Evolutionary conservation across 1,140 invertebrate species (phyloP).

Genomic region (Diorhabda carinulata): DNA sequence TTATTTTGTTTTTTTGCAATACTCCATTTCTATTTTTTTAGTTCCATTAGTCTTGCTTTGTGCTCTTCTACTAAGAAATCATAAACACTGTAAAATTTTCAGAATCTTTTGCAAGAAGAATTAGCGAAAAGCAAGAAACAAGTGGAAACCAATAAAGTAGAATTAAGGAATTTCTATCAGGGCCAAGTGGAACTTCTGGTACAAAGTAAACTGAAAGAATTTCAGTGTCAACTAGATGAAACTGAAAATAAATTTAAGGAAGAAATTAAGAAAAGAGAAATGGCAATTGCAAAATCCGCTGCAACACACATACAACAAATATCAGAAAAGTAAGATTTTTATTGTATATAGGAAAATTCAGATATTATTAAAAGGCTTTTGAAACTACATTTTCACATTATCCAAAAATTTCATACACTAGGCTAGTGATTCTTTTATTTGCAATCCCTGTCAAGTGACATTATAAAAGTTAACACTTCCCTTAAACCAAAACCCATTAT

Average conservation of each 20-base stretch:
- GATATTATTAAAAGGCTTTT: too few relatives aligned
- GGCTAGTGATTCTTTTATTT: too few relatives aligned
- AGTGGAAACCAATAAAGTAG: slow-evolving; percentile 61
- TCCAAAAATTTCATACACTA: too few relatives aligned
- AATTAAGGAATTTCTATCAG: slow-evolving; percentile 71
- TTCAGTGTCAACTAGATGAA: slow-evolving; percentile 68
- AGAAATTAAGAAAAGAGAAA: slow-evolving; percentile 63
- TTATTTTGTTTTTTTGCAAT: too few relatives aligned
- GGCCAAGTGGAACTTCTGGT: slow-evolving; percentile 75
- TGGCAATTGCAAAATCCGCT: slow-evolving; percentile 62
- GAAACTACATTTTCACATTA: too few relatives aligned
- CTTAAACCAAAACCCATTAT: too few relatives aligned
- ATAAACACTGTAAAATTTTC: slow-evolving; percentile 14
- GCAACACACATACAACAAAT: slow-evolving; percentile 67
- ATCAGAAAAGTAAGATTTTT: slow-evolving; percentile 62
- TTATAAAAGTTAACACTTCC: too few relatives aligned
- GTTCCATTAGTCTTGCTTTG: too few relatives aligned
- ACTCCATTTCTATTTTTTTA: too few relatives aligned
- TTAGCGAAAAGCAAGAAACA: slow-evolving; percentile 53
- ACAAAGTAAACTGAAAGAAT: slow-evolving; percentile 69
- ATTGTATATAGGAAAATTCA: too few relatives aligned
- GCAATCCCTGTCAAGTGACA: too few relatives aligned
- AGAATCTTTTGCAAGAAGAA: slow-evolving; percentile 50
- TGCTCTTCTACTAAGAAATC: too few relatives aligned
- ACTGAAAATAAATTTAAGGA: slow-evolving; percentile 61